Base-by-base conservation (phyloP, 2,113 vertebrate genomes). In the Nansenia antarctica region DNA sequence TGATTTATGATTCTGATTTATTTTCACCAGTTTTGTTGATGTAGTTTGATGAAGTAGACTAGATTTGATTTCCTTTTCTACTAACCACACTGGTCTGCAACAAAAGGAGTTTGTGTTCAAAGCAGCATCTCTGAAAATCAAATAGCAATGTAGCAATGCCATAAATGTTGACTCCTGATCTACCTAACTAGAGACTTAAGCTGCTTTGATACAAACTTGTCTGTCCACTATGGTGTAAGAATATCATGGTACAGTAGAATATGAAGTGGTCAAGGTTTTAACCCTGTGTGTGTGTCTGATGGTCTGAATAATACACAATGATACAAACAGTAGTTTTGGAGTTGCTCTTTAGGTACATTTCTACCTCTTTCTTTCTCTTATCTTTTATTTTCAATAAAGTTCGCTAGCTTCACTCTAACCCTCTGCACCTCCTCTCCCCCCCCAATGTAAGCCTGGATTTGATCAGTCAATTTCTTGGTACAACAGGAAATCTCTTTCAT, bases 401-500 rank as follows among this genome's bases (percentile, higher is more conserved):
- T 42, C 80, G 85, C 69, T 82, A 73, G 83, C 81, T 72, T 76
- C 78, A 67, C 78, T 84, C 53, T 81, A 67, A 77, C 34, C 20
- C 24, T 15, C 74, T 1, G 0, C 8, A 18, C 11, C 34, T 42
- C 11, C 34, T 42, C 39, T 80, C 45, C 65, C 73, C 65, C 73
- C 61, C 55, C 65, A 65, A 72, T 77, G 54, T 55, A 29, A 69
- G 71, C 61, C 77, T 74, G 77, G 76, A 85, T 76, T 82, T 88
- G 86, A 91, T 88, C 84, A 80, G 82, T 82, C 80, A 90, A 73
- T 98, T 94, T 97, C 93, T 94, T 96, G 92, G 92, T 83, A 94
- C 88, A 92, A 95, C 97, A 99, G 98, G 97, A 99, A 98, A 94
- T 99, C 98, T 92, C 94, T 97, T 86, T 99, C 97, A 65, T 99